phyloP scores from a whole-genome alignment of 1,140 invertebrate genomes.

The Uloborus diversus region DNA sequence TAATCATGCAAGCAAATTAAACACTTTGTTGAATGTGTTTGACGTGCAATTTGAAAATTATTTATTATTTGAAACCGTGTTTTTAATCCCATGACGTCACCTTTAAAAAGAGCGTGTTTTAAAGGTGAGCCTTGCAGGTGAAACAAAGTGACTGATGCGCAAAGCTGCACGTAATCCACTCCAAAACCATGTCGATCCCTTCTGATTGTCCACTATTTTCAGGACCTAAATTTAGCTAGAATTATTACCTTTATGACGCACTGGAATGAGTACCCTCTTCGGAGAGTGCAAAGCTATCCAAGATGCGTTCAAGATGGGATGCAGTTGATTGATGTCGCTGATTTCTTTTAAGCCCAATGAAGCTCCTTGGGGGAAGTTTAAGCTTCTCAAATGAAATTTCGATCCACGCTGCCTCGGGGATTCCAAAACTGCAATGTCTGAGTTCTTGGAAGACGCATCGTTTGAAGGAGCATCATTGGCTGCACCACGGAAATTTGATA shows the following conservation, averaged over 20 bases:
- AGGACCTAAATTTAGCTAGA: background rate
- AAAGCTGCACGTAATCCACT: background rate
- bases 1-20: too few relatives aligned
- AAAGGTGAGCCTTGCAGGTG: too few relatives aligned
- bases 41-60: background rate
- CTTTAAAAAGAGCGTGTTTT: too few relatives aligned
- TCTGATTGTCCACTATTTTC: too few relatives aligned
- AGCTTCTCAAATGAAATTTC: background rate
- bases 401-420: background rate
- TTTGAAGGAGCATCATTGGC: background rate
- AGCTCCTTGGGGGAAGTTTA: background rate
- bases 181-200: background rate
- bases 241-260: background rate
- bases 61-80: background rate
- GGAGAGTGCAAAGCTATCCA: background rate
- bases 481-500: background rate
- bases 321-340: background rate
- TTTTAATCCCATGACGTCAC: too few relatives aligned
- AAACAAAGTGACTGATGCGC: background rate
- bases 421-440: background rate
- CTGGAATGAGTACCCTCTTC: background rate
- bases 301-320: background rate
- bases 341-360: background rate
- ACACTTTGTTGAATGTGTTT: too few relatives aligned
- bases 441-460: too few relatives aligned